These are phyloP conservation scores for Volucella inflata DNA, from an alignment of 2,888 invertebrate genomes.

Conservation along the genomic window DNA sequence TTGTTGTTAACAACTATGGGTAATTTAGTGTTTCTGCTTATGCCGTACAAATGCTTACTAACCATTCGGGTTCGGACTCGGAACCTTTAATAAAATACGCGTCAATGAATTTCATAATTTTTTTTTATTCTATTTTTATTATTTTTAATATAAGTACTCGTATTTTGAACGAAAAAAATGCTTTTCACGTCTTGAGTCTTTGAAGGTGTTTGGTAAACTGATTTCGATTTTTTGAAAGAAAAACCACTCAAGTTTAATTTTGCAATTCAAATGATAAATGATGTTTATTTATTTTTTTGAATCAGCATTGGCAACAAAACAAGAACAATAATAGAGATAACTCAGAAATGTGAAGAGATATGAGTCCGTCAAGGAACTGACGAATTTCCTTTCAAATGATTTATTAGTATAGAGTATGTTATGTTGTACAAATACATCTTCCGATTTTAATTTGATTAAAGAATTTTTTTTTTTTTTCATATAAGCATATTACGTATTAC, in stretches of 20 bases:
- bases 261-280: slow-evolving; percentile 5
- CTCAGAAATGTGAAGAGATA: neutral
- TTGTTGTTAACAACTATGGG: too few species aligned
- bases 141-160: neutral
- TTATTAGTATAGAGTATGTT: neutral
- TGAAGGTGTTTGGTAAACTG: slow-evolving; percentile 12
- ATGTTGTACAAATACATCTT: neutral
- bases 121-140: neutral
- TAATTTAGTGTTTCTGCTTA: neutral
- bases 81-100: neutral
- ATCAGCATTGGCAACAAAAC: neutral
- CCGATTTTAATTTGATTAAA: neutral
- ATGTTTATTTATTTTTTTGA: slow-evolving; percentile 5
- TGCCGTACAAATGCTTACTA: neutral
- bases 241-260: slow-evolving; percentile 7
- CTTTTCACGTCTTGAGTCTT: slow-evolving; percentile 13
- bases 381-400: neutral
- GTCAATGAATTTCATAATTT: slow-evolving; percentile 9
- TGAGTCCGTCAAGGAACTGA: neutral
- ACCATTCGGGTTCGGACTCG: neutral
- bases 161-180: too few species aligned
- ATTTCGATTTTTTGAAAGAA: neutral
- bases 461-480: slow-evolving; percentile 15
- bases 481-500: neutral
- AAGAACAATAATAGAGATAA: slow-evolving; percentile 2